Evolutionary conservation across 2,888 invertebrate genomes (phyloP), one percentile per base, ranked within the genome.

Genomic region (Orthosia gothica): DNA sequence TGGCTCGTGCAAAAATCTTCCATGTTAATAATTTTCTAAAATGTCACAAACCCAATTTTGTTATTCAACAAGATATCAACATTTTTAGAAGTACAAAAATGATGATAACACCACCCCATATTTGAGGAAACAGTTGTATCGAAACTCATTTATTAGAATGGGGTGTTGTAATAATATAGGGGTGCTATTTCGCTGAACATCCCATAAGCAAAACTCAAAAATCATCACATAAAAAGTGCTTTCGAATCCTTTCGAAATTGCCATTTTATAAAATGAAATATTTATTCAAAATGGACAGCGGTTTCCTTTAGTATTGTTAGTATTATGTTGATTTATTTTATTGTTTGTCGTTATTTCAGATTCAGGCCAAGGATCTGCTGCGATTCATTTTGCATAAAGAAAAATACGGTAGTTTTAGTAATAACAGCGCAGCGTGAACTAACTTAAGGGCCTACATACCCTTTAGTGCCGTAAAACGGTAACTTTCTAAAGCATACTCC

Each of bases 321-420:
- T 68, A 58, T 83, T 80, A 75, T 74, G 57, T 61, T 79, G 70
- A 74, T 80, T 80, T 69, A 80, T 84, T 80, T 69, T 40, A 70
- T 54, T 64, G 54, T 65, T 65, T 70, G 55, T 58, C 55, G n/a
- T 64, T 83, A 66, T 55, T 65, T 52, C 26, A 45, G 40, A 65
- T 61, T 68, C n/a, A 40, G 23, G 45, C 12, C 23, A 59, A 47
- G 40, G 49, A 47, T 70, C 55, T 64, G n/a, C 26, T 50, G 20
- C 26, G 9, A 70, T 65, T 82, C 52, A 66, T 64, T 69, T 69
- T 62, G 40, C 54, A 54, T 70, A n/a, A 32, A 65, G 52, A 26
- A 67, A 57, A 66, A 74, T 47, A 66, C 5, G 5, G 40, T 76
- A 32, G n/a, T 13, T 59, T 12, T 9, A 32, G 23, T 18, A 15